A percentile compares a stretch with the other conserved stretches of the same genome.
Evolutionary conservation across 2,113 vertebrate species (phyloP).

Genomic region (Atherinomorus stipes): DNA sequence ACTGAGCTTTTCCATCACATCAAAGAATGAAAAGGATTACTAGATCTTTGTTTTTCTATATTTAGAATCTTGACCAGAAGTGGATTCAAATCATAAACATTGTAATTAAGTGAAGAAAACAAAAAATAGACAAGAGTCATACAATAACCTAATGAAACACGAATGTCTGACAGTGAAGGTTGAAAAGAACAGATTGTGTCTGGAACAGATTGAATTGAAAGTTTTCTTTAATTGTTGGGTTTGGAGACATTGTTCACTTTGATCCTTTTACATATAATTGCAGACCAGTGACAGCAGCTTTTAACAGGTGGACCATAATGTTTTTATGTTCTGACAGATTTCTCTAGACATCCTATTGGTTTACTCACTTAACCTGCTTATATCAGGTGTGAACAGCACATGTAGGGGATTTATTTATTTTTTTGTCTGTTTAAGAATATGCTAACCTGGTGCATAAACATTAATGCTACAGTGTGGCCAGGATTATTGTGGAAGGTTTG

Average conservation of each 20-base stretch:
- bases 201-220: neutral
- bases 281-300: slow-evolving; percentile 47
- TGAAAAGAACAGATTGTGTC: too few species aligned
- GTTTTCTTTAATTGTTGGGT: neutral
- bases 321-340: neutral
- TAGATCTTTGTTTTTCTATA: too few species aligned
- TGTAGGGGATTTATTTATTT: neutral
- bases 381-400: neutral
- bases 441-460: too few species aligned
- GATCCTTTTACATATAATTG: slow-evolving; percentile 49
- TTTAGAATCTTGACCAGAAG: too few species aligned
- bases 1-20: too few species aligned
- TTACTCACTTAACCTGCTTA: slow-evolving; percentile 13
- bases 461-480: neutral
- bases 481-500: slow-evolving; percentile 49
- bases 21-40: too few species aligned
- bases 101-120: too few species aligned
- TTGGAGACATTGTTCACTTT: slow-evolving; percentile 9
- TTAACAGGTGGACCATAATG: slow-evolving; percentile 75
- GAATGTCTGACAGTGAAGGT: too few species aligned
- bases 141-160: too few species aligned
- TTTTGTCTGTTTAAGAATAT: too few species aligned
- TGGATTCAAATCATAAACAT: too few species aligned
- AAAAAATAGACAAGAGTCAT: too few species aligned
- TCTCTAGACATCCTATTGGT: slow-evolving; percentile 39